These are phyloP conservation scores for Sebastiscus tertius DNA, from an alignment of 2,797 vertebrate species.

Conservation along the genomic window DNA sequence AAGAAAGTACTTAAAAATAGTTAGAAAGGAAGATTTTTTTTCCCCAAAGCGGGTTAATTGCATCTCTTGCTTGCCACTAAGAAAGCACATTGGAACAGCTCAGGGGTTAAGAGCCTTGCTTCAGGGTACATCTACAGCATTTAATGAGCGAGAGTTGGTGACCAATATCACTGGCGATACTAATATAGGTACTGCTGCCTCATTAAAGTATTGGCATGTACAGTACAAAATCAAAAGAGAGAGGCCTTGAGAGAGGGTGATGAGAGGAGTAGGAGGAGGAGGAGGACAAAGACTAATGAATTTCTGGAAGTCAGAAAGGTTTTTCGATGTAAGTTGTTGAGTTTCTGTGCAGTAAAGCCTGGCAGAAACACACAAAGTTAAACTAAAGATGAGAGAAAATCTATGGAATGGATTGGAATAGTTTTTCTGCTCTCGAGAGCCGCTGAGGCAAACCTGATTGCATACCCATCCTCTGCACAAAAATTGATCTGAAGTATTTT, in stretches of 20 bases:
- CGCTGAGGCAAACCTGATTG: not conserved
- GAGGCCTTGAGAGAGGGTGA: not conserved
- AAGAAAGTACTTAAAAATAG: slow-evolving; percentile 21
- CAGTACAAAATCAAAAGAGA: not conserved
- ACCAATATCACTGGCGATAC: not conserved
- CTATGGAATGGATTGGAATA: slow-evolving; percentile 2
- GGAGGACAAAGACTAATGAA: not conserved
- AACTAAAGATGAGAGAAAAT: slow-evolving; percentile 19
- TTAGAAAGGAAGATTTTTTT: not conserved
- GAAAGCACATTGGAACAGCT: slow-evolving; percentile 2
- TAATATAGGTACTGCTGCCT: not conserved
- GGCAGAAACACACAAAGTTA: not conserved
- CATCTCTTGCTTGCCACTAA: slow-evolving; percentile 20
- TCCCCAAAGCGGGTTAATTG: slow-evolving; percentile 33
- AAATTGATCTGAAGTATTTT: not conserved
- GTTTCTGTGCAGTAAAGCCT: not conserved
- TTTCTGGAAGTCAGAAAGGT: not conserved
- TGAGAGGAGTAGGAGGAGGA: not conserved
- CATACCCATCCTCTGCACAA: not conserved
- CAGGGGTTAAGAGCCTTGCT: slow-evolving; percentile 17
- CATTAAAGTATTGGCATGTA: not conserved
- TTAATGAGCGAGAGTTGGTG: slow-evolving; percentile 4
- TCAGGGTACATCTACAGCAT: slow-evolving; percentile 3
- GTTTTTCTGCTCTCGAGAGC: not conserved
- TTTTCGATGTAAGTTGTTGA: not conserved